Evolutionary conservation across 1,140 invertebrate species (phyloP).

Genomic region (Pseudomyrmex flavicornis): DNA sequence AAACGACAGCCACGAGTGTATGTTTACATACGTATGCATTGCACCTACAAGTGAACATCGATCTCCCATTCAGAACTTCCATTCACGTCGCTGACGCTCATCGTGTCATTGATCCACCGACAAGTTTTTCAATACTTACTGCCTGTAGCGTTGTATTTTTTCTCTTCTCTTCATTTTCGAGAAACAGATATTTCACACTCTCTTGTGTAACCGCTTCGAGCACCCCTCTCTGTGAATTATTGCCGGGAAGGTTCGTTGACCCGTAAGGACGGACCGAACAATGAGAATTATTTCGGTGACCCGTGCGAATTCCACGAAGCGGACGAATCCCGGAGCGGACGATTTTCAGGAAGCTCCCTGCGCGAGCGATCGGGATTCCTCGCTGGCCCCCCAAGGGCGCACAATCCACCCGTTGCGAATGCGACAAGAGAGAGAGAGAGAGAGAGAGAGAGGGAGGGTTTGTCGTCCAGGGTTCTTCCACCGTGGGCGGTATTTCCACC

Average conservation of each 20-base stretch:
- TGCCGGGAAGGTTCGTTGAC: too few relatives aligned
- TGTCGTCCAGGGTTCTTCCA: slow-evolving; percentile 60
- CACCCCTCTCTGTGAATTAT: too few relatives aligned
- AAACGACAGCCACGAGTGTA: slow-evolving; percentile 48
- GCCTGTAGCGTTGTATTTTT: too few relatives aligned
- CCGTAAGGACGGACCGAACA: background rate
- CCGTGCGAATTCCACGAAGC: slow-evolving; percentile 53
- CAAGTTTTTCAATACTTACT: slow-evolving; percentile 11
- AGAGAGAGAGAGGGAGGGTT: slow-evolving; percentile 1
- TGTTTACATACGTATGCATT: slow-evolving; percentile 52
- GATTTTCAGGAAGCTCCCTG: slow-evolving; percentile 49
- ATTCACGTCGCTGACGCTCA: slow-evolving; percentile 43
- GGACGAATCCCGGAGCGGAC: slow-evolving; percentile 20
- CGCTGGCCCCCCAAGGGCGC: slow-evolving; percentile 14
- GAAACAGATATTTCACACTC: too few relatives aligned
- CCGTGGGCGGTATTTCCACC: slow-evolving; percentile 77
- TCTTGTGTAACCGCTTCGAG: background rate
- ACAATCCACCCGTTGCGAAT: slow-evolving; percentile 71
- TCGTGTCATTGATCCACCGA: slow-evolving; percentile 41
- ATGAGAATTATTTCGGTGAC: slow-evolving; percentile 65
- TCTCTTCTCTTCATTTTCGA: too few relatives aligned
- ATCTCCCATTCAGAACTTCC: slow-evolving; percentile 67
- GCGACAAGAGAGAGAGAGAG: slow-evolving; percentile 61
- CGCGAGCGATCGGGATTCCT: slow-evolving; percentile 62
- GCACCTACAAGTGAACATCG: slow-evolving; percentile 43